Evolutionary conservation across 1,140 invertebrate genomes (phyloP).

Genomic region (Oncopeltus fasciatus): DNA sequence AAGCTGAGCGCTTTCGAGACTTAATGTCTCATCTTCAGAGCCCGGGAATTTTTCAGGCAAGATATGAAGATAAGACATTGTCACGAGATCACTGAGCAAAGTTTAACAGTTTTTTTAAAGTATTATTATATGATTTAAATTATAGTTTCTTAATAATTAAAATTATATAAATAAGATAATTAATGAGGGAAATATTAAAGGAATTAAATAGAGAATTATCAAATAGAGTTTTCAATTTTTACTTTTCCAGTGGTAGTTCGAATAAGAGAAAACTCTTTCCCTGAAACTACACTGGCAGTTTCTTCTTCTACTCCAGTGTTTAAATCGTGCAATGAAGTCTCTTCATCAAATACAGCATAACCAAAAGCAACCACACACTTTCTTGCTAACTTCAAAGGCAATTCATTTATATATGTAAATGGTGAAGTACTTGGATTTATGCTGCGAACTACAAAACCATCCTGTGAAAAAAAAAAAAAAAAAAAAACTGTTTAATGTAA

Average conservation of each 20-base stretch:
- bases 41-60: no score
- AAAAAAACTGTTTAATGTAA: not conserved
- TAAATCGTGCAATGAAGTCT: conserved; percentile 34
- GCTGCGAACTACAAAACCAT: conserved; percentile 65
- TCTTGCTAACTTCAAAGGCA: conserved; percentile 62
- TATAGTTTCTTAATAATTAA: no score
- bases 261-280: conserved; percentile 73
- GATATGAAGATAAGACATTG: no score
- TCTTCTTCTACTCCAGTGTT: conserved; percentile 52
- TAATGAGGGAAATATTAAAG: no score
- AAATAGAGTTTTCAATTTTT: no score
- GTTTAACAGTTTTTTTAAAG: no score
- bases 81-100: no score
- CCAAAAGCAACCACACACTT: conserved; percentile 67
- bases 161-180: no score
- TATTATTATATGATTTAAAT: no score
- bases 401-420: conserved; percentile 42
- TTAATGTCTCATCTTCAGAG: no score
- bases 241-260: conserved; percentile 65
- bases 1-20: no score
- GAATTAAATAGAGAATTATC: no score
- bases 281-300: conserved; percentile 46
- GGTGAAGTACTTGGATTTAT: conserved; percentile 51
- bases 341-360: conserved; percentile 52
- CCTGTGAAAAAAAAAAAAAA: conserved; percentile 35